A percentile compares a stretch with the other conserved stretches of the same genome.
phyloP scores from a whole-genome alignment of 1,140 invertebrate species.

The Drosophila repletoides region DNA sequence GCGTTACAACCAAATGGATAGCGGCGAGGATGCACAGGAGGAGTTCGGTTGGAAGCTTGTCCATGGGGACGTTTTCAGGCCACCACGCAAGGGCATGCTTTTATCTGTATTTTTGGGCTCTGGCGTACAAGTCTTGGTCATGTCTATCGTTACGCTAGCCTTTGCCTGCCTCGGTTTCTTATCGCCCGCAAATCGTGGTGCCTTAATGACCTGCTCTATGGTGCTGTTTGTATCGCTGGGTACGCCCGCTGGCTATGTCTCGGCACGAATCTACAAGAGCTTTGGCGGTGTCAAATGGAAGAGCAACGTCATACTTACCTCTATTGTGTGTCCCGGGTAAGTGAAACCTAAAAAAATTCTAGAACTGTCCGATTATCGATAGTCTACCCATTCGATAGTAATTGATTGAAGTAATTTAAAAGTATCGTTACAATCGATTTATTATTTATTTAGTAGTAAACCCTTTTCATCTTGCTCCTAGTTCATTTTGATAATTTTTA shows the following conservation, averaged over 20 bases:
- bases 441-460: no score
- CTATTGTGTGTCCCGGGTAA: slow-evolving; percentile 97
- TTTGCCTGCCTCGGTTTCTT: slow-evolving; percentile 99
- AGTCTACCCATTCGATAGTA: no score
- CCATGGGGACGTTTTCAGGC: slow-evolving; percentile 96
- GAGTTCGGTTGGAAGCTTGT: slow-evolving; percentile 99
- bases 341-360: slow-evolving; percentile 31
- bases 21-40: slow-evolving; percentile 97
- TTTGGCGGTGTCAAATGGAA: slow-evolving; percentile 99
- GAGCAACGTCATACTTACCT: slow-evolving; percentile 97
- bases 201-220: slow-evolving; percentile 98
- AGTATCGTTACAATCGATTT: no score
- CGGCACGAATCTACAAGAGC: slow-evolving; percentile 98
- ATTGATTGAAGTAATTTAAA: no score
- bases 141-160: slow-evolving; percentile 91
- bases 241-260: slow-evolving; percentile 97
- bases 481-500: no score
- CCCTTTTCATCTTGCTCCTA: no score
- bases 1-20: slow-evolving; percentile 98
- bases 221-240: slow-evolving; percentile 97
- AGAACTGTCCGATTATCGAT: no score
- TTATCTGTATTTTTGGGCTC: slow-evolving; percentile 97
- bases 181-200: slow-evolving; percentile 98
- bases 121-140: slow-evolving; percentile 94
- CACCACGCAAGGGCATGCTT: slow-evolving; percentile 98